Evolutionary conservation across 1,140 invertebrate species (phyloP).

Genomic region (Tetragonula clypearis): DNA sequence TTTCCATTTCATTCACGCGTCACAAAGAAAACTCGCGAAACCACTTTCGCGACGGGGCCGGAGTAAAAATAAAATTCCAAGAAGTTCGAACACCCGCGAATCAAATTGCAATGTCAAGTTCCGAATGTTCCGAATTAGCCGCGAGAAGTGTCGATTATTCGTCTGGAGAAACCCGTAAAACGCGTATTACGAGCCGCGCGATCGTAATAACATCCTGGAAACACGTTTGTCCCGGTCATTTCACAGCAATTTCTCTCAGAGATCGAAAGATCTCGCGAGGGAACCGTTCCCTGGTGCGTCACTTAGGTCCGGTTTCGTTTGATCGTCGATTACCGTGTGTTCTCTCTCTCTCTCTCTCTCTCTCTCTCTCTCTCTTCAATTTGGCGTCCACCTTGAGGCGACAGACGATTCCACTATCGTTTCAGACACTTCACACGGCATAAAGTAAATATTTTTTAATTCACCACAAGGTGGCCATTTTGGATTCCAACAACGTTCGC

Average conservation of each 20-base stretch:
- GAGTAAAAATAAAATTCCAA: too few species aligned
- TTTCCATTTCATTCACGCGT: too few species aligned
- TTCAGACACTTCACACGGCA: slow-evolving; percentile 2
- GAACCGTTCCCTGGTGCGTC: slow-evolving; percentile 20
- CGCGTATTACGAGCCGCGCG: background rate
- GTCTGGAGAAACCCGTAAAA: too few species aligned
- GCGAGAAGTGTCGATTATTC: background rate
- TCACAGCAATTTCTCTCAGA: background rate
- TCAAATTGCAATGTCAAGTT: background rate
- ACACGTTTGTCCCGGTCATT: background rate
- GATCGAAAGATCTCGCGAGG: background rate
- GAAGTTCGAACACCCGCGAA: background rate
- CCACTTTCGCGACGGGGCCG: too few species aligned
- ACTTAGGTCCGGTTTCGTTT: slow-evolving; percentile 54
- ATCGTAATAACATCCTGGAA: background rate
- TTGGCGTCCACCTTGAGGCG: slow-evolving; percentile 60
- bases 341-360: too few species aligned
- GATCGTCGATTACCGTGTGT: background rate
- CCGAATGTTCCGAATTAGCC: background rate
- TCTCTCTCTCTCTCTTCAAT: slow-evolving; percentile 25
- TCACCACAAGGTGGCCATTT: slow-evolving; percentile 6
- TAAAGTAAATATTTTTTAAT: slow-evolving; percentile 25
- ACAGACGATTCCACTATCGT: background rate
- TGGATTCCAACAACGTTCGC: background rate
- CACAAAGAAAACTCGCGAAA: too few species aligned